Conservation (phyloP, 1,140 invertebrate genomes). For the Drosophila malerkotliana region DNA sequence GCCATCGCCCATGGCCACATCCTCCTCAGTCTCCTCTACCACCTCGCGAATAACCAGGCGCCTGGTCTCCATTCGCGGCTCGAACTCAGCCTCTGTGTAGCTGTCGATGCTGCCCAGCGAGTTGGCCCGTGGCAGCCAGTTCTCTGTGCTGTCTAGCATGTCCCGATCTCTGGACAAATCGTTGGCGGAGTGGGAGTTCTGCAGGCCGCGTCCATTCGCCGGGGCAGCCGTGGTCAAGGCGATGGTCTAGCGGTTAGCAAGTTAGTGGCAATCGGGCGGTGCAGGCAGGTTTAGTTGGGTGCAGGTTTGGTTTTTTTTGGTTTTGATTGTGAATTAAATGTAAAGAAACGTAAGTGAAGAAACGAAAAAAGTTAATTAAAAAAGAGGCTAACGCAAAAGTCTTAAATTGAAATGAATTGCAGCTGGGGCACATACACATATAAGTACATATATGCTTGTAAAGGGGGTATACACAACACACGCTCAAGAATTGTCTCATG, state of each 20-base stretch:
- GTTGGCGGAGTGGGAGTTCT: conserved; percentile 66
- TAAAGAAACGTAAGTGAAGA: conserved; percentile 71
- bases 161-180: conserved; percentile 54
- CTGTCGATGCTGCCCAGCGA: conserved; percentile 56
- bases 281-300: conserved; percentile 49
- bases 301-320: conserved; percentile 6
- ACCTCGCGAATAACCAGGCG: conserved; percentile 54
- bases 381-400: conserved; percentile 59
- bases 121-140: conserved; percentile 58
- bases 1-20: conserved; percentile 37
- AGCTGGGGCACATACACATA: conserved; percentile 19
- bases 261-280: conserved; percentile 49
- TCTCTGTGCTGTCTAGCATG: conserved; percentile 43
- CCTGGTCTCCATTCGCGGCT: conserved; percentile 13
- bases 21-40: conserved; percentile 41
- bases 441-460: conserved; percentile 11
- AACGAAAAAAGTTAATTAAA: conserved; percentile 66
- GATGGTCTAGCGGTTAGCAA: conserved; percentile 53
- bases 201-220: conserved; percentile 40
- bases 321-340: conserved; percentile 63
- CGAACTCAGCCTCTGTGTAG: conserved; percentile 25
- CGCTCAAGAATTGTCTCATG: conserved; percentile 44
- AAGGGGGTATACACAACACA: conserved; percentile 12
- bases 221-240: conserved; percentile 41
- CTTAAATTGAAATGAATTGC: conserved; percentile 50